Conservation (phyloP, 1,140 invertebrate species). For the Brachionus plicatilis region DNA sequence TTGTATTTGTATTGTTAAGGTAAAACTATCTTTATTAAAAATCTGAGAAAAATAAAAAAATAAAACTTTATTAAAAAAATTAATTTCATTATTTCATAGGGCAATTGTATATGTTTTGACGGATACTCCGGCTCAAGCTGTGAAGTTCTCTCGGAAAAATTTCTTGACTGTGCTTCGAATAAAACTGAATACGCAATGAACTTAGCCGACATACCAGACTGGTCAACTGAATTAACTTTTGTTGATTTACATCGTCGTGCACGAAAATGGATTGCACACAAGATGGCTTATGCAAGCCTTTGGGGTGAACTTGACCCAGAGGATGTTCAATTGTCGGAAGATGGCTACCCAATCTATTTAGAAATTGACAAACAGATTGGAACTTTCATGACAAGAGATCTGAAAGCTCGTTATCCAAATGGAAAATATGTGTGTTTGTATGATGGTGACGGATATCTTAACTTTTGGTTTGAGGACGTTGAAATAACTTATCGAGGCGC, state of each 20-base stretch:
- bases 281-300: slow-evolving; percentile 34
- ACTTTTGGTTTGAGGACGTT: slow-evolving; percentile 41
- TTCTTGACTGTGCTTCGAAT: neutral
- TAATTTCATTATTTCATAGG: neutral
- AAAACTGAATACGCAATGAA: slow-evolving; percentile 43
- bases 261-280: slow-evolving; percentile 44
- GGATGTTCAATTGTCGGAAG: slow-evolving; percentile 42
- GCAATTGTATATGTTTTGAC: slow-evolving; percentile 10
- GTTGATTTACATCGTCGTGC: slow-evolving; percentile 45
- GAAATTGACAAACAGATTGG: slow-evolving; percentile 42
- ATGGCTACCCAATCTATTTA: slow-evolving; percentile 45
- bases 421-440: slow-evolving; percentile 45
- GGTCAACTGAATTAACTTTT: slow-evolving; percentile 46
- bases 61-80: no score
- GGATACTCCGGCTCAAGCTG: neutral
- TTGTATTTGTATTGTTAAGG: no score
- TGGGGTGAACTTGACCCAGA: slow-evolving; percentile 46
- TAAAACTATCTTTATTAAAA: no score
- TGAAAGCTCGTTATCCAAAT: slow-evolving; percentile 40
- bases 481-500: slow-evolving; percentile 42
- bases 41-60: no score
- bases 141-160: neutral
- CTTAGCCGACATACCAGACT: slow-evolving; percentile 44
- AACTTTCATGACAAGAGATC: slow-evolving; percentile 43
- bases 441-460: slow-evolving; percentile 45